Conservation (phyloP, 2,888 invertebrate genomes). For the Tetragonisca angustula region DNA sequence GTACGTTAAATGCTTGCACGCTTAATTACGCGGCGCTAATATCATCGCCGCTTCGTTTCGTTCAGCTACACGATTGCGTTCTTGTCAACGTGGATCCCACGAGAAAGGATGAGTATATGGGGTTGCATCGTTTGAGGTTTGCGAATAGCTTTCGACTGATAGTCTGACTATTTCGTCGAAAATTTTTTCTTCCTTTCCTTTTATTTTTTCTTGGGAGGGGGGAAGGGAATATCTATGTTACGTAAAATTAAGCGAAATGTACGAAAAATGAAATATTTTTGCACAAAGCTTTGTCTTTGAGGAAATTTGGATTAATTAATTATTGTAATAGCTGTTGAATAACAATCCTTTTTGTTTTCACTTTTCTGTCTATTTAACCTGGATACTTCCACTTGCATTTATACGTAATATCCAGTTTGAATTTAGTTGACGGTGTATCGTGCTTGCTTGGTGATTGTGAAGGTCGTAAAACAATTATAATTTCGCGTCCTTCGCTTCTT, state of each 20-base stretch:
- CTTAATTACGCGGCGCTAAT: constrained; percentile 26
- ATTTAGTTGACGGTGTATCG: too few relatives aligned
- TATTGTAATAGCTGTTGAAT: too few relatives aligned
- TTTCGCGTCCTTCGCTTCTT: too few relatives aligned
- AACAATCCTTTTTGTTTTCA: background rate
- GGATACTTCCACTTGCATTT: background rate
- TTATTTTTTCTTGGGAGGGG: too few relatives aligned
- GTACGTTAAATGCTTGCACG: constrained; percentile 18
- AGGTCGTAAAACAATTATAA: too few relatives aligned
- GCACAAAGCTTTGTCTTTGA: too few relatives aligned
- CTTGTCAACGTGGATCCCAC: constrained; percentile 7
- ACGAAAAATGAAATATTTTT: too few relatives aligned
- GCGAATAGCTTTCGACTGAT: background rate
- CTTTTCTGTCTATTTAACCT: background rate
- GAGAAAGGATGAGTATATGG: background rate
- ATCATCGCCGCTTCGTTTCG: constrained; percentile 2
- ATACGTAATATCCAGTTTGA: background rate
- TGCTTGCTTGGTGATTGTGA: too few relatives aligned
- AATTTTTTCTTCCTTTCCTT: background rate
- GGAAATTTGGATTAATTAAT: too few relatives aligned
- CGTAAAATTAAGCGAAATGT: too few relatives aligned
- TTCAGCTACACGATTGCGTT: constrained; percentile 24
- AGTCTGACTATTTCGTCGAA: background rate
- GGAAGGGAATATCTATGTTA: too few relatives aligned
- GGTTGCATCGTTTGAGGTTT: background rate